Base-by-base conservation (phyloP, 2,113 vertebrate genomes). In the Poeciliopsis prolifica region DNA sequence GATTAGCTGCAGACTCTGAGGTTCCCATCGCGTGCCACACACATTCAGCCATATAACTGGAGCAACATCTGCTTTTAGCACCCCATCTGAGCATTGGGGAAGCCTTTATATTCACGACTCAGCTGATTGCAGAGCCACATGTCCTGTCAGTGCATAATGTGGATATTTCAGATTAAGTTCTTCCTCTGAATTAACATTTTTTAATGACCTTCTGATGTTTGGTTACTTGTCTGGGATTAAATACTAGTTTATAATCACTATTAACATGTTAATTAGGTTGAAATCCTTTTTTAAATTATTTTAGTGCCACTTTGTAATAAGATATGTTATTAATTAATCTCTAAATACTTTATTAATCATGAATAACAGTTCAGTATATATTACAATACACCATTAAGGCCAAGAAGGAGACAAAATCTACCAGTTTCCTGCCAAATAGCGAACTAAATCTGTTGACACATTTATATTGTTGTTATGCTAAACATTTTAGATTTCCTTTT, bases 41-140 rank as follows among this genome's bases (percentile, higher is more conserved):
- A 40, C 77, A 80, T 44, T 33, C 83, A 79, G 69, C 60, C 71
- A 83, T 76, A 85, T 82, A 87, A 74, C 80, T 88, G 37, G 66
- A 85, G 80, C 85, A 88, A 84, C 89, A 91, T 92, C 91, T 93
- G 89, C 65, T 89, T 84, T 85, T 91, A 92, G 93, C 86, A 89
- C 79, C 64, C 82, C 84, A 89, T 91, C 82, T 90, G 85, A 91
- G 83, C 70, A 30, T 66, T 88, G 77, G 81, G 68, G 14, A 74
- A 28, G 80, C 65, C 70, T 74, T 61, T 68, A 63, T 70, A 48
- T 88, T 72, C 73, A 84, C 61, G 66, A 68, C 80, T 70, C 68
- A 76, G 77, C 72, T 88, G 89, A 92, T 88, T 82, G 86, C 78
- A 24, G 64, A 69, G 10, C 81, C 79, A 83, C 79, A 77, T 81